Evolutionary conservation across 2,797 vertebrate species (phyloP).

Genomic region (Sebastes melanostomus): DNA sequence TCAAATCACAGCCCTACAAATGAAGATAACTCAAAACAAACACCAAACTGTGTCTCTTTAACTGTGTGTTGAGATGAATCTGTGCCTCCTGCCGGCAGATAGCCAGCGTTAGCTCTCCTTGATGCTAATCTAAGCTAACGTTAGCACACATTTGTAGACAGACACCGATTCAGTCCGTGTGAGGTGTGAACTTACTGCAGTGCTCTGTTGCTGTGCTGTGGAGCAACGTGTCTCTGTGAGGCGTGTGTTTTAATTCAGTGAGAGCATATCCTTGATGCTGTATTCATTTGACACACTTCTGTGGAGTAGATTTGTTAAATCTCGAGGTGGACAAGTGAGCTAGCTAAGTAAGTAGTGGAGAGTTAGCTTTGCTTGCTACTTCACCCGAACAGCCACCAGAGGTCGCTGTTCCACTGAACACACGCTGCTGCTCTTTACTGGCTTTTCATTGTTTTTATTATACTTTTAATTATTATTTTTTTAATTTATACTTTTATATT

Average conservation of each 20-base stretch:
- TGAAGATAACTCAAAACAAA: background rate
- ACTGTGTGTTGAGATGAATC: background rate
- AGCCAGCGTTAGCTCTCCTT: slow-evolving; percentile 40
- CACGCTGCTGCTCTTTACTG: background rate
- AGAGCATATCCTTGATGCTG: slow-evolving; percentile 19
- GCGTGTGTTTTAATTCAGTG: slow-evolving; percentile 54
- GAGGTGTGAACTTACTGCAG: slow-evolving; percentile 62
- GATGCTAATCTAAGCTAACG: slow-evolving; percentile 54
- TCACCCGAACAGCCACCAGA: slow-evolving; percentile 40
- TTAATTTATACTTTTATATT: too few species aligned
- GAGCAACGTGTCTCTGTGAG: slow-evolving; percentile 35
- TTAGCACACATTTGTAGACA: slow-evolving; percentile 51
- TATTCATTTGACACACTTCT: slow-evolving; percentile 40
- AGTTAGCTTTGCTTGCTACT: slow-evolving; percentile 43
- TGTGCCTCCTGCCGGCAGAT: slow-evolving; percentile 12
- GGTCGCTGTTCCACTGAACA: slow-evolving; percentile 43
- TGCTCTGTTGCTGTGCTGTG: slow-evolving; percentile 10
- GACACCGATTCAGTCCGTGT: slow-evolving; percentile 18
- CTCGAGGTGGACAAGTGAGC: slow-evolving; percentile 54
- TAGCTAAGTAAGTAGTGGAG: slow-evolving; percentile 44
- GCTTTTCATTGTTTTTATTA: too few species aligned
- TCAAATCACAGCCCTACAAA: fast-evolving
- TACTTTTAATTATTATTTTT: too few species aligned
- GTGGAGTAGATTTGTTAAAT: slow-evolving; percentile 58
- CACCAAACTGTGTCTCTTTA: background rate